A percentile compares a stretch with the other conserved stretches of the same genome.
Evolutionary conservation across 2,888 invertebrate genomes (phyloP).

Genomic region (Nephrotoma appendiculata): DNA sequence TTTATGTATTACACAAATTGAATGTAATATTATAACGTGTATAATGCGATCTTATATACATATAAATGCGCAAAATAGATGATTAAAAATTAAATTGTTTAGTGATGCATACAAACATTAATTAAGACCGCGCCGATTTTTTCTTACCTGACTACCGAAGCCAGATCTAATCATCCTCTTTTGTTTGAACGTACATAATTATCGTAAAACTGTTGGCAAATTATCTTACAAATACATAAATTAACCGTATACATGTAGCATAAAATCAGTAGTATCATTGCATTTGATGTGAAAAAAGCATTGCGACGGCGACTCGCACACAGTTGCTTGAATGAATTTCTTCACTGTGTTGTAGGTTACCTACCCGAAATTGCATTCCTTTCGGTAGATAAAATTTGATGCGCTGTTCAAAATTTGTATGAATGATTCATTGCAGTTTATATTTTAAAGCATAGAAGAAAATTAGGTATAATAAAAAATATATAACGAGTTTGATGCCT

Average conservation of each 20-base stretch:
- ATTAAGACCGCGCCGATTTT: neutral
- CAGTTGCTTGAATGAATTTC: neutral
- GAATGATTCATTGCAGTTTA: neutral
- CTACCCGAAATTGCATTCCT: neutral
- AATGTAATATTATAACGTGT: neutral
- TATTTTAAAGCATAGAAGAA: neutral
- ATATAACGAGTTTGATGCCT: neutral
- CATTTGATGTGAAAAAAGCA: neutral
- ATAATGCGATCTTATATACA: neutral
- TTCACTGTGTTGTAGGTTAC: neutral
- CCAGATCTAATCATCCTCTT: neutral
- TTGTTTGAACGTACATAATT: neutral
- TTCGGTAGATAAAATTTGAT: neutral
- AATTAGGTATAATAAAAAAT: neutral
- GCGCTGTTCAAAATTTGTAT: neutral
- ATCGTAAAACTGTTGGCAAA: neutral
- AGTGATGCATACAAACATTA: neutral
- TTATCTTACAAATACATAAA: neutral
- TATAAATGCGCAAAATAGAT: neutral
- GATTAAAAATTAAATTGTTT: neutral
- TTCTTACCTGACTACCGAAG: neutral
- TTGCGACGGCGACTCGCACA: neutral
- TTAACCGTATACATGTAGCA: neutral
- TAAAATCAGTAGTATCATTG: neutral
- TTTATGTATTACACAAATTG: neutral